Evolutionary conservation across 2,888 invertebrate genomes (phyloP).

Genomic region (Oscheius sp.): DNA sequence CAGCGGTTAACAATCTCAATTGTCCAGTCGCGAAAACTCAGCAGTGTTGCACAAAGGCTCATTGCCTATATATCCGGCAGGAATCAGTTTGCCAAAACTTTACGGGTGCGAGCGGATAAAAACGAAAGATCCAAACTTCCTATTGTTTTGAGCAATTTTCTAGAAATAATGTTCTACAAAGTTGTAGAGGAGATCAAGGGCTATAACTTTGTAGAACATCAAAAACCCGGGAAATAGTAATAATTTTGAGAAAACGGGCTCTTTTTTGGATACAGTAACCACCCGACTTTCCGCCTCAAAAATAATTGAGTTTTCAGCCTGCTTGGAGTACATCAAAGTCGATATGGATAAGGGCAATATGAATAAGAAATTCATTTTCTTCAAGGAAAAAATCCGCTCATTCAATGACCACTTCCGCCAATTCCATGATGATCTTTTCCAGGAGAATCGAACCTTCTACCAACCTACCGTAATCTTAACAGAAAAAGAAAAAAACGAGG

Average conservation of each 20-base stretch:
- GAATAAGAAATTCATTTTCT: constrained; percentile 38
- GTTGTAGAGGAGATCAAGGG: no score
- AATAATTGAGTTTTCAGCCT: constrained; percentile 17
- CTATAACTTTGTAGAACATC: no score
- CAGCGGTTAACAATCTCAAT: not conserved
- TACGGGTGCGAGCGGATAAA: constrained; percentile 29
- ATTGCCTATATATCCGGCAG: no score
- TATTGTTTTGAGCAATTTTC: no score
- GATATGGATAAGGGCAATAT: constrained; percentile 21
- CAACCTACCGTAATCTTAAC: not conserved
- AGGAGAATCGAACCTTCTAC: constrained; percentile 40
- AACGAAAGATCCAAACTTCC: no score
- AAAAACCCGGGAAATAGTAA: no score
- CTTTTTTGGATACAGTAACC: not conserved
- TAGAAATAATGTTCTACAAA: no score
- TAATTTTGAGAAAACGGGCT: not conserved
- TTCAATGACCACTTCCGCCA: constrained; percentile 39
- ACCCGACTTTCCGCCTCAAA: not conserved
- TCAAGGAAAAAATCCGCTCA: constrained; percentile 39
- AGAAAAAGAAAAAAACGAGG: not conserved
- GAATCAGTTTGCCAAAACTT: not conserved
- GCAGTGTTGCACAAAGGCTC: no score
- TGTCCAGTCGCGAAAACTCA: not conserved
- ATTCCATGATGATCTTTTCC: constrained; percentile 40
- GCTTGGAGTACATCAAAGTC: constrained; percentile 21